These are phyloP conservation scores for Busseola fusca DNA, from an alignment of 2,888 invertebrate species.

Conservation along the genomic window DNA sequence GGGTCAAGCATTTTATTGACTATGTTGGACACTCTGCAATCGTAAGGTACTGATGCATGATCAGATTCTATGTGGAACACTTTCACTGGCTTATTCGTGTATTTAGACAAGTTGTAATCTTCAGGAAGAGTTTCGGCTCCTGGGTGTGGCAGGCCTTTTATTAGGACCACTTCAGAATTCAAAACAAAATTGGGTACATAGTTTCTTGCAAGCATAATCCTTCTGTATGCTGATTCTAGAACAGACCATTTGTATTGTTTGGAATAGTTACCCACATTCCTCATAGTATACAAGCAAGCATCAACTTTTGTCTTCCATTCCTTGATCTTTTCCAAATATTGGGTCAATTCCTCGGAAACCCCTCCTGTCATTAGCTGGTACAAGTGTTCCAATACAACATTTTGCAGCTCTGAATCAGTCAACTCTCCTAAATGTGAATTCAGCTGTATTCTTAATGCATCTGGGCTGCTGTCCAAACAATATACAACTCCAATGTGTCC, in stretches of 20 bases:
- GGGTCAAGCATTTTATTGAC: slow-evolving; percentile 67
- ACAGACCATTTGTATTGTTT: slow-evolving; percentile 65
- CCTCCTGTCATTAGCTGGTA: slow-evolving; percentile 62
- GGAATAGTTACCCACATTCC: slow-evolving; percentile 59
- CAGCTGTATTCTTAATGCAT: slow-evolving; percentile 67
- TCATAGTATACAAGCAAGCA: slow-evolving; percentile 58
- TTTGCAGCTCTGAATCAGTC: slow-evolving; percentile 65
- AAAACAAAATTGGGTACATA: slow-evolving; percentile 69
- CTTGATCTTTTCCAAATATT: slow-evolving; percentile 55
- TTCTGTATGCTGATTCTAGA: slow-evolving; percentile 65
- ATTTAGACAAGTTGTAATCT: slow-evolving; percentile 73
- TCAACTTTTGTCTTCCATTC: slow-evolving; percentile 67
- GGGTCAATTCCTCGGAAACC: slow-evolving; percentile 44
- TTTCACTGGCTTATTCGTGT: slow-evolving; percentile 66
- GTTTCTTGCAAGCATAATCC: slow-evolving; percentile 64
- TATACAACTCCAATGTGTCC: slow-evolving; percentile 71
- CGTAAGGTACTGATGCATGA: slow-evolving; percentile 65
- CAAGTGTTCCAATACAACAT: slow-evolving; percentile 64
- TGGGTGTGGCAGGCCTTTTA: slow-evolving; percentile 66
- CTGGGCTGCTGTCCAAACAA: slow-evolving; percentile 76
- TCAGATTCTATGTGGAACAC: slow-evolving; percentile 66
- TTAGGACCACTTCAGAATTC: slow-evolving; percentile 71
- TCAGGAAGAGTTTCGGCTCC: slow-evolving; percentile 56
- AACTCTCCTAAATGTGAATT: slow-evolving; percentile 67
- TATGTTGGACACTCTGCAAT: slow-evolving; percentile 71